Evolutionary conservation across 1,140 invertebrate genomes (phyloP).

Genomic region (Drosophila truncata): DNA sequence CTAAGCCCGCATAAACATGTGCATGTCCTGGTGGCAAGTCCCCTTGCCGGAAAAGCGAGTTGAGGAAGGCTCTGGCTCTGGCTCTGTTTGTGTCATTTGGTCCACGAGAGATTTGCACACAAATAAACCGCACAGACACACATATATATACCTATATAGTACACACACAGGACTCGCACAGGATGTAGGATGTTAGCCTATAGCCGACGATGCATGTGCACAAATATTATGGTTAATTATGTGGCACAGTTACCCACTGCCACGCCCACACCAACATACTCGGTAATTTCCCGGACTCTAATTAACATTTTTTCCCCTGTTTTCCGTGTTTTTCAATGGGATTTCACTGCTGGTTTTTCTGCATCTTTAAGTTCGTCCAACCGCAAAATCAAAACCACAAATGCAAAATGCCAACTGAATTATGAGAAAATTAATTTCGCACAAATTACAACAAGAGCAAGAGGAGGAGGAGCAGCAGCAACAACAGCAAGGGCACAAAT

Average conservation of each 20-base stretch:
- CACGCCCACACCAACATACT: not conserved
- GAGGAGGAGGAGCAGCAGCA: slow-evolving; percentile 16
- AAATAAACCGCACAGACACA: slow-evolving; percentile 10
- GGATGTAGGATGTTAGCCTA: slow-evolving; percentile 24
- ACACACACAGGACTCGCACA: slow-evolving; percentile 1
- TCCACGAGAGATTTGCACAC: slow-evolving; percentile 31
- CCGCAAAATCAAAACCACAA: slow-evolving; percentile 76
- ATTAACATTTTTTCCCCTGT: slow-evolving; percentile 61
- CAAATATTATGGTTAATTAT: slow-evolving; percentile 61
- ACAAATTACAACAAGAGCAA: slow-evolving; percentile 59
- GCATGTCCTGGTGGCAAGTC: not conserved
- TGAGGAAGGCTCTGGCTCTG: not conserved
- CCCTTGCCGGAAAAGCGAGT: slow-evolving; percentile 8
- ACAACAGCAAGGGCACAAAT: slow-evolving; percentile 14
- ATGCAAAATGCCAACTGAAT: slow-evolving; percentile 78
- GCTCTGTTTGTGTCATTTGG: slow-evolving; percentile 48
- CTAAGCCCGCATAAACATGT: slow-evolving; percentile 39
- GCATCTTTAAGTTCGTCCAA: slow-evolving; percentile 68
- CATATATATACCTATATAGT: not conserved
- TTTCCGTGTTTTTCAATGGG: slow-evolving; percentile 4
- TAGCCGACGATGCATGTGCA: slow-evolving; percentile 53
- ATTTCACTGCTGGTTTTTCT: slow-evolving; percentile 20
- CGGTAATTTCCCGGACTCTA: slow-evolving; percentile 32
- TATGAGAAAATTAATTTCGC: slow-evolving; percentile 79
- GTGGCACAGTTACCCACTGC: slow-evolving; percentile 47